phyloP scores from a whole-genome alignment of 2,113 vertebrate species.

The Silurus asotus region DNA sequence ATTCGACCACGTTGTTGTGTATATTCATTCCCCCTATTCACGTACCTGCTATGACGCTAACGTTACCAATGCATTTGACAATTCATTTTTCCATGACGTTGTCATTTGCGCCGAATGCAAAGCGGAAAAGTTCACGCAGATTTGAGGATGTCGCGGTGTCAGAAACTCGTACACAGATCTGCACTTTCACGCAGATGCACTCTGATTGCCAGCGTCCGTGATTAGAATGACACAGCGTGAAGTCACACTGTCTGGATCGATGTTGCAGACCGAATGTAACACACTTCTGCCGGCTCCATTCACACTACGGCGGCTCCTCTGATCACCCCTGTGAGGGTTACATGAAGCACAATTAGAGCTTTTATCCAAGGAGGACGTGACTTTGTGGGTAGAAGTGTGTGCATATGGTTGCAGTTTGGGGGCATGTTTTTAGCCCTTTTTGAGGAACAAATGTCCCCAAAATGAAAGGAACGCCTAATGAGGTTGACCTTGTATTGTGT shows the following conservation, averaged over 20 bases:
- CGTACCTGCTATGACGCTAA: too few species aligned
- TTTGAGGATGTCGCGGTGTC: background rate
- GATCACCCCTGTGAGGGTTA: conserved; percentile 23
- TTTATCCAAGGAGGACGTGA: conserved; percentile 7
- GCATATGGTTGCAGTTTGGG: too few species aligned
- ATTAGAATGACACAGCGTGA: conserved; percentile 37
- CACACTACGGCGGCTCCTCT: background rate
- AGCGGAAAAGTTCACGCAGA: background rate
- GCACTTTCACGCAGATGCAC: conserved; percentile 18
- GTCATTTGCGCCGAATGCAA: background rate
- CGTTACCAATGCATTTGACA: background rate
- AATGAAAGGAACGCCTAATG: background rate
- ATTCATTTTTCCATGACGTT: background rate
- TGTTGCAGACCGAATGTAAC: conserved; percentile 10
- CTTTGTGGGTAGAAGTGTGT: background rate
- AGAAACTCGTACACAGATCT: background rate
- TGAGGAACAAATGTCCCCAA: background rate
- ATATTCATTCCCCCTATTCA: background rate
- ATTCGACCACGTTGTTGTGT: background rate
- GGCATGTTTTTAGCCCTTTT: background rate
- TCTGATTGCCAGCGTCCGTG: conserved; percentile 25
- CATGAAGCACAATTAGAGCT: conserved; percentile 41
- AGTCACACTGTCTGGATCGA: conserved; percentile 27
- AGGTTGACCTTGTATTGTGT: background rate
- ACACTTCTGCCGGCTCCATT: background rate